These are phyloP conservation scores for Habrosyne pyritoides DNA, from an alignment of 2,888 invertebrate species.

Conservation along the genomic window DNA sequence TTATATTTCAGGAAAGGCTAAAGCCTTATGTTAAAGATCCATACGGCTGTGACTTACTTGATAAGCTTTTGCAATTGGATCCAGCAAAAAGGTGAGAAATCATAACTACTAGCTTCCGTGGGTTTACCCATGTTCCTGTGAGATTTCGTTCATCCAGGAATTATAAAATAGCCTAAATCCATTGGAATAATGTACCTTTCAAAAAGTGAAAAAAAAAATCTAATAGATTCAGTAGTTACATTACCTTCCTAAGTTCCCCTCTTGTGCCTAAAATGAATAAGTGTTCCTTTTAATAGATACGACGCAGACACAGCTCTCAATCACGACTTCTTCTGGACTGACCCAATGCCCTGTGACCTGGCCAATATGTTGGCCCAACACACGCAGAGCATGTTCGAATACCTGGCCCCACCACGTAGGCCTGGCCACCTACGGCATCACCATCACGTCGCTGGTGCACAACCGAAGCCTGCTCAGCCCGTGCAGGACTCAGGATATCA, in stretches of 20 bases:
- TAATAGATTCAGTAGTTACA: too few relatives aligned
- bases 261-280: too few relatives aligned
- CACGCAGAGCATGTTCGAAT: conserved; percentile 97
- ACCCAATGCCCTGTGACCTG: conserved; percentile 96
- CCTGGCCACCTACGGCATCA: conserved; percentile 89
- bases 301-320: conserved; percentile 97
- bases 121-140: too few relatives aligned
- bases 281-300: conserved; percentile 58
- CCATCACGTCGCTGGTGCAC: conserved; percentile 82
- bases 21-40: conserved; percentile 96
- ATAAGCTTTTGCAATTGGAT: conserved; percentile 95
- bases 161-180: too few relatives aligned
- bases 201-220: too few relatives aligned
- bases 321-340: conserved; percentile 99
- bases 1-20: conserved; percentile 85
- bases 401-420: conserved; percentile 87
- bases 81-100: conserved; percentile 90
- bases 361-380: conserved; percentile 95
- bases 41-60: conserved; percentile 95
- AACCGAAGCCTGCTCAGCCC: conserved; percentile 72
- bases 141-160: too few relatives aligned
- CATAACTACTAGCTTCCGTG: too few relatives aligned
- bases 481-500: conserved; percentile 93
- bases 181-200: too few relatives aligned
- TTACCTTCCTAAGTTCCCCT: too few relatives aligned